Base-by-base conservation (phyloP, 1,140 invertebrate genomes). In the Pogonognathellus flavescens region DNA sequence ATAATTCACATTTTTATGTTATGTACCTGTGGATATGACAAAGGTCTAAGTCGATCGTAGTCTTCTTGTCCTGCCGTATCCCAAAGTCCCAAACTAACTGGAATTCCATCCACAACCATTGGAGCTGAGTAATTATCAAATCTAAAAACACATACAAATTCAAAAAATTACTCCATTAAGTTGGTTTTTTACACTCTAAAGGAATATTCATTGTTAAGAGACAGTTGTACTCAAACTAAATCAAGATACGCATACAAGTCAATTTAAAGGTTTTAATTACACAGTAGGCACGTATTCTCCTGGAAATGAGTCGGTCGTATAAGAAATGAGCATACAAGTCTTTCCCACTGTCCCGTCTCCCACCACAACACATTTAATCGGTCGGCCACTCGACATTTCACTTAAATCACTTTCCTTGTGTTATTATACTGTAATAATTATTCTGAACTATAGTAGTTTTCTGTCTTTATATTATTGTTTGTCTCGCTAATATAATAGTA, bases 311-410 rank as follows among this genome's bases (percentile, higher is more conserved):
- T 99, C 97, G 88, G 98, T 99, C 49, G 98, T 99, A 90, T 99
- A 99, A 57, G 97, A 99, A 91, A 99, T 99, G 89, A 99, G 93
- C 97, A 99, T 98, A 92, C 98, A 99, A 55, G 98, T 99, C 93
- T 99, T 99, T 90, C 98, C 98, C 85, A 99, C 97, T 25, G 70
- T 85, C 25, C 96, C 96, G 91, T 96, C 95, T 20, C 95, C 97
- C 84, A 98, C 97, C 16, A 98, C 97, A 85, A 98, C 98, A 94
- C 97, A 99, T 92, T 99, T 99, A 90, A 99, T 97, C 87, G 96
- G 96, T 91, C 96, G 94, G 91, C 96, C 96, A 89, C 96, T 96
- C 89, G 93, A 93, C 92, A 94, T 93, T 83, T 62, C 66, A 7
- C 16, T 16, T 49, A 13, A 66, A 31, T 66, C 20, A 25, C 62